Evolutionary conservation across 2,113 vertebrate genomes (phyloP).

Genomic region (Rhynchopsitta pachyrhyncha): DNA sequence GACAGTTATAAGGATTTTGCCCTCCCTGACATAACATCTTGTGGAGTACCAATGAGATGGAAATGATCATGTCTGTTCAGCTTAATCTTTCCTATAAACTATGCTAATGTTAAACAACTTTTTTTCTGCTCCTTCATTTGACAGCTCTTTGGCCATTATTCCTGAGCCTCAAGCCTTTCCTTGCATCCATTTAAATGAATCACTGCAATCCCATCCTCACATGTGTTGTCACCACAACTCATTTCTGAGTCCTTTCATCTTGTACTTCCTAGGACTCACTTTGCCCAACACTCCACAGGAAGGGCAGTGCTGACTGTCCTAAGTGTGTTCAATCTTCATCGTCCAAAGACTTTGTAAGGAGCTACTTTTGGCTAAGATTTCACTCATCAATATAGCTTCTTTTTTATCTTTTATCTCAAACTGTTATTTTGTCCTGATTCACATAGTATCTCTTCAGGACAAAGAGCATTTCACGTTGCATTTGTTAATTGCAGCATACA

Average conservation of each 20-base stretch:
- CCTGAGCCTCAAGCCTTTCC: neutral
- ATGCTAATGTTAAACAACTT: neutral
- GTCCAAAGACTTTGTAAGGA: neutral
- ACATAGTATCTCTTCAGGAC: neutral
- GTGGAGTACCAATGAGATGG: neutral
- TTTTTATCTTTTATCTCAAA: neutral
- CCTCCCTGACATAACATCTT: neutral
- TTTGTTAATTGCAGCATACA: neutral
- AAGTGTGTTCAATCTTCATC: neutral
- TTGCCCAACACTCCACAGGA: rapidly evolving
- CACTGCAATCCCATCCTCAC: neutral
- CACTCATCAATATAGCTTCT: rapidly evolving
- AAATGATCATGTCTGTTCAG: neutral
- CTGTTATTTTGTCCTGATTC: neutral
- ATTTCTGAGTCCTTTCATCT: neutral
- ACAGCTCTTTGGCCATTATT: neutral
- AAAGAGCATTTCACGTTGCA: neutral
- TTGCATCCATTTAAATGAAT: neutral
- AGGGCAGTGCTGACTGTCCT: neutral
- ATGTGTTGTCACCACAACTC: neutral
- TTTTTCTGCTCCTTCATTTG: neutral
- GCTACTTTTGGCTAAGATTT: neutral
- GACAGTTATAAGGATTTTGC: neutral
- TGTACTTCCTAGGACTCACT: neutral
- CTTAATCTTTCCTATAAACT: neutral